Percentiles rank a stretch among this genome's conserved stretches.
Evolutionary conservation across 1,140 invertebrate genomes (phyloP).

Genomic region (Drosophila jambulina): DNA sequence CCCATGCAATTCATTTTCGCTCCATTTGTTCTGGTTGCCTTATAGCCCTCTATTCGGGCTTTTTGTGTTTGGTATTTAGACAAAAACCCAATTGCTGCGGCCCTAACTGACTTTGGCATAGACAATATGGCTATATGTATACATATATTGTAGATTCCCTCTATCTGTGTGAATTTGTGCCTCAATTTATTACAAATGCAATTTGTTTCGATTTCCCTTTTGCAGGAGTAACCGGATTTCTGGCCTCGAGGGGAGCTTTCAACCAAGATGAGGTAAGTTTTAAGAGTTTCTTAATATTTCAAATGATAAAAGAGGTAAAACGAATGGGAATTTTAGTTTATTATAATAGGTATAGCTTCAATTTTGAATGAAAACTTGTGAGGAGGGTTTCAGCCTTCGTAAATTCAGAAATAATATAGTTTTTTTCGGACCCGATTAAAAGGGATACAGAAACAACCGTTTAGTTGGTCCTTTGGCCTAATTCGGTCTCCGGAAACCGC

Average conservation of each 20-base stretch:
- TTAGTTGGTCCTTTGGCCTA: neutral
- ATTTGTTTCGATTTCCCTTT: conserved; percentile 28
- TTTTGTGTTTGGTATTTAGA: conserved; percentile 31
- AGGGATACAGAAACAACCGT: neutral
- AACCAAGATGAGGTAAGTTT: neutral
- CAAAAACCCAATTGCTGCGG: conserved; percentile 35
- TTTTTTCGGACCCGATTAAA: neutral
- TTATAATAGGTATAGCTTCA: neutral
- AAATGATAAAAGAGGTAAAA: neutral
- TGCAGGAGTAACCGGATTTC: conserved; percentile 1
- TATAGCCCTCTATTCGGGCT: conserved; percentile 3
- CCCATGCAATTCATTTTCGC: conserved; percentile 26
- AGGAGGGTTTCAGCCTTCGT: fast-evolving
- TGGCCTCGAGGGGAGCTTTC: neutral
- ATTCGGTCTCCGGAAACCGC: neutral
- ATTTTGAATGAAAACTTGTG: no score
- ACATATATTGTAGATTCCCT: neutral
- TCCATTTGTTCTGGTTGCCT: conserved; percentile 6
- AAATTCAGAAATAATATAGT: neutral
- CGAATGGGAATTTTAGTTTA: neutral
- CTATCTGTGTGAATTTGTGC: neutral
- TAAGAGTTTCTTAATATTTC: neutral
- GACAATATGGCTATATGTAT: conserved; percentile 34
- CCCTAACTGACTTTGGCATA: conserved; percentile 53
- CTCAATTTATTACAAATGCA: conserved; percentile 47